phyloP scores from a whole-genome alignment of 1,140 invertebrate species.

The Metaphire vulgaris region DNA sequence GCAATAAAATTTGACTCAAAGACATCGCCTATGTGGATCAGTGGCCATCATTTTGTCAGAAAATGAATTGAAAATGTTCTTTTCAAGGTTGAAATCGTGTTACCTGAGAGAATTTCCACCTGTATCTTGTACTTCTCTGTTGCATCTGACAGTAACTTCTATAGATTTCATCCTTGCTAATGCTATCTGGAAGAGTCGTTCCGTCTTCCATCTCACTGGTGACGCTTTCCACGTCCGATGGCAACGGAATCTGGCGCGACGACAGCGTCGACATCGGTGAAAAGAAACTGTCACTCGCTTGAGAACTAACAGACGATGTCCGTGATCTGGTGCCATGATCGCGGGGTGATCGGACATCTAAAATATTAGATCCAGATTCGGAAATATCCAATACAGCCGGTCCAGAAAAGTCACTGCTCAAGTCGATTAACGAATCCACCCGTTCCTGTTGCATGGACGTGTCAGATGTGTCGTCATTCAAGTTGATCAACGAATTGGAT shows the following conservation, averaged over 20 bases:
- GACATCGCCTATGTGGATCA: no score
- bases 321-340: background rate
- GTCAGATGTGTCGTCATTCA: background rate
- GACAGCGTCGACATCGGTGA: background rate
- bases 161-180: background rate
- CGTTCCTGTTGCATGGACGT: background rate
- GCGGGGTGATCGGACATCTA: background rate
- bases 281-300: background rate
- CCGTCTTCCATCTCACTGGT: constrained; percentile 46
- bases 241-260: constrained; percentile 38
- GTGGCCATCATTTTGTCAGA: no score
- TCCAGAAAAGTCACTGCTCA: background rate
- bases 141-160: background rate
- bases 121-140: background rate
- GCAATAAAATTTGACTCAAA: no score
- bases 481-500: background rate
- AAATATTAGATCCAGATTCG: background rate
- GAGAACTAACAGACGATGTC: background rate
- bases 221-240: constrained; percentile 44
- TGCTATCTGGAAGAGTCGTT: background rate
- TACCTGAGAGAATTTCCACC: background rate
- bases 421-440: background rate
- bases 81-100: no score
- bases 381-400: background rate
- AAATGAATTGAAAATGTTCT: no score